These are phyloP conservation scores for Nyctereutes procyonoides DNA, from an alignment of 2,113 vertebrate genomes.

Conservation along the genomic window DNA sequence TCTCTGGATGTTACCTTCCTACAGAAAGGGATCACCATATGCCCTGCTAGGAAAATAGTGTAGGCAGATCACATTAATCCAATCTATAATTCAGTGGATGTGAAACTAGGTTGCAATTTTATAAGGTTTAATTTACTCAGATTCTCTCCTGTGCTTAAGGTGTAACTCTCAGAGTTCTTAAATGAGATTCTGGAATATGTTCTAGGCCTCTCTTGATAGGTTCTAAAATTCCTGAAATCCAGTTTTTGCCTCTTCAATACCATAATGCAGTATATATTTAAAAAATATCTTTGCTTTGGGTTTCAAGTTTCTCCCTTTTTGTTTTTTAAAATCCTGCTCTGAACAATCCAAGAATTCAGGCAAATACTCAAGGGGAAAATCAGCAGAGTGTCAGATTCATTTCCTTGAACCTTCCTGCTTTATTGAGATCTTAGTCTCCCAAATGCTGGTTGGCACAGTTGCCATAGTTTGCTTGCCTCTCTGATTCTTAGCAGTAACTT, in stretches of 20 bases:
- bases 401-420: neutral
- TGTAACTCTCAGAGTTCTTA: neutral
- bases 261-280: neutral
- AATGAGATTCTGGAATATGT: neutral
- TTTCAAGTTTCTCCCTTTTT: neutral
- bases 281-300: neutral
- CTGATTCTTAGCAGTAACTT: neutral
- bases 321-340: neutral
- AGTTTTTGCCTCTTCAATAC: neutral
- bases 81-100: constrained; percentile 29
- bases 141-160: neutral
- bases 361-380: neutral
- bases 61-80: neutral
- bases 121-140: neutral
- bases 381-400: neutral
- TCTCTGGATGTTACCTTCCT: neutral
- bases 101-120: constrained; percentile 4
- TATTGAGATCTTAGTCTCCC: neutral
- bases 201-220: neutral
- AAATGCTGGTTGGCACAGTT: neutral
- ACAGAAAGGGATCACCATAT: neutral
- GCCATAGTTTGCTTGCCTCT: constrained; percentile 22
- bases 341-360: neutral
- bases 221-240: neutral
- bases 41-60: neutral